These are phyloP conservation scores for Capitella teleta DNA, from an alignment of 1,140 invertebrate genomes.

Conservation along the genomic window DNA sequence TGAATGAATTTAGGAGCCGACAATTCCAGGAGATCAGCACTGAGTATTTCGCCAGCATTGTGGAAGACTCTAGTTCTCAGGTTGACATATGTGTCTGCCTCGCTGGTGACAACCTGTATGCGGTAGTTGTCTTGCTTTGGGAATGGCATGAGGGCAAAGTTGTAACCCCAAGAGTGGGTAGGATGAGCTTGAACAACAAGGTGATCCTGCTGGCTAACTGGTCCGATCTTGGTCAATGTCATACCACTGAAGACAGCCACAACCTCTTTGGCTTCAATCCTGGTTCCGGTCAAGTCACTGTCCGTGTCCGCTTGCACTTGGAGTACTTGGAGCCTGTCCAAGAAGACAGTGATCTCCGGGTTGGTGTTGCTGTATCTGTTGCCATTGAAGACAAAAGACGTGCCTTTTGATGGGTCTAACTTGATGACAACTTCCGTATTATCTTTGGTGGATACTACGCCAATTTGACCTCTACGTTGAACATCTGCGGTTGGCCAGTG, in stretches of 20 bases:
- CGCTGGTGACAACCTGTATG: no score
- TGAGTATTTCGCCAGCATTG: no score
- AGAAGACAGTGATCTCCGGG: constrained; percentile 9
- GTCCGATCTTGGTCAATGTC: constrained; percentile 5
- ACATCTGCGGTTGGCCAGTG: neutral
- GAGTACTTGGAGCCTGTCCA: constrained; percentile 14
- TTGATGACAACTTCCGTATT: neutral
- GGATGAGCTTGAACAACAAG: constrained; percentile 22
- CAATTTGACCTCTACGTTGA: neutral
- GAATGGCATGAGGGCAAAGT: constrained; percentile 18
- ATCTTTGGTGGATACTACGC: neutral
- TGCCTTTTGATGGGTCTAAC: neutral
- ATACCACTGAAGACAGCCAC: constrained; percentile 24
- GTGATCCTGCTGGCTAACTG: constrained; percentile 15
- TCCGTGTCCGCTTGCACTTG: constrained; percentile 8
- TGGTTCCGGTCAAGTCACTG: constrained; percentile 22
- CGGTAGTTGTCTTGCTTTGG: no score
- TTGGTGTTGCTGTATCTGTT: neutral
- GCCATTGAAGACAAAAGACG: neutral
- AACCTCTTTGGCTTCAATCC: constrained; percentile 18
- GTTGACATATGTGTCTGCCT: no score
- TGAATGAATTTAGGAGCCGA: no score
- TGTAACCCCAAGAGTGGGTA: constrained; percentile 22
- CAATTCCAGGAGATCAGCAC: no score
- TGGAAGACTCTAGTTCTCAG: no score